Conservation (phyloP, 2,797 vertebrate species). For the Erethizon dorsatum region DNA sequence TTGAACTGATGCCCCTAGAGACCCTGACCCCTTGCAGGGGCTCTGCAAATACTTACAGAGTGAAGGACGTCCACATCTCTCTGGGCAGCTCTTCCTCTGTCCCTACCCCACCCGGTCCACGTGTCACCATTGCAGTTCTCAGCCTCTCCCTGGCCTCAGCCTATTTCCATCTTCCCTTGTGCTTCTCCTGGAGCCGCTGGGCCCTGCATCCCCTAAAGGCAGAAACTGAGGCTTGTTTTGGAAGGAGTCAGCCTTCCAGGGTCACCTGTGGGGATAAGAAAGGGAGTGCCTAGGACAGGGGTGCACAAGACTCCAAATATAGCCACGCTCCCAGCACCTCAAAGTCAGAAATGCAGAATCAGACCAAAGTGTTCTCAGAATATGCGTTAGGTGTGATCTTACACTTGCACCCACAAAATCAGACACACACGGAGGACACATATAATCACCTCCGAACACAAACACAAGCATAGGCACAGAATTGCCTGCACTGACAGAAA, state of each 20-base stretch:
- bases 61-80: neutral
- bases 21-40: neutral
- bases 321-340: neutral
- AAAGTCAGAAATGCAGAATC: constrained; percentile 24
- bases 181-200: neutral
- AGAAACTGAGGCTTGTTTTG: constrained; percentile 50
- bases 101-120: neutral
- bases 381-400: neutral
- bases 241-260: neutral
- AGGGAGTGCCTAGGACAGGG: neutral
- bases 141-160: constrained; percentile 6
- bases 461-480: constrained; percentile 11
- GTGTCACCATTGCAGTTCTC: neutral
- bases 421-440: neutral
- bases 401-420: constrained; percentile 8
- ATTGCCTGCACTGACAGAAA: constrained; percentile 8
- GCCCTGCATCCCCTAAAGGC: neutral
- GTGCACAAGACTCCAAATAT: constrained; percentile 29
- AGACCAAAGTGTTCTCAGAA: neutral
- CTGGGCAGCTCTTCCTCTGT: neutral
- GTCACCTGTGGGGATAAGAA: neutral
- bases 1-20: neutral
- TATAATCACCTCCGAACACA: neutral
- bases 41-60: neutral
- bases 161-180: neutral